Evolutionary conservation across 1,140 invertebrate species (phyloP).

Genomic region (Holotrichia oblita): DNA sequence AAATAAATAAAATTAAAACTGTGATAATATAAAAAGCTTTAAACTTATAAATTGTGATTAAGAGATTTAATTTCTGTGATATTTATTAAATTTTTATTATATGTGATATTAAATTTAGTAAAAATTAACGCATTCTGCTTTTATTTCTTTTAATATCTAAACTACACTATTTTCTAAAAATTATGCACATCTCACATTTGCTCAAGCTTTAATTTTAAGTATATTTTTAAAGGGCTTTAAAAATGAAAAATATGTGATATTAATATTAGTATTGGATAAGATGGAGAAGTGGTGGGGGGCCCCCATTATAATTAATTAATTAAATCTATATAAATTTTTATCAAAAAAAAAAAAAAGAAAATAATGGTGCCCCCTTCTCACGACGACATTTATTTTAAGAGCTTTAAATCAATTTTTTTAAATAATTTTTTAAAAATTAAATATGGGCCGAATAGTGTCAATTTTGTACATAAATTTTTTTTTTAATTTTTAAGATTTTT

Average conservation of each 20-base stretch:
- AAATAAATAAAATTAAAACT: neutral
- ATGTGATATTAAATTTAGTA: conserved; percentile 42
- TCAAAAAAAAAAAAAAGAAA: too few relatives aligned
- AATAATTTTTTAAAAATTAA: neutral
- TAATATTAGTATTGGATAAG: neutral
- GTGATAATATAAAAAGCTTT: neutral
- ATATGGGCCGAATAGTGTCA: conserved; percentile 58
- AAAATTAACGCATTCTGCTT: too few relatives aligned
- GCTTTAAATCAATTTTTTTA: conserved; percentile 43
- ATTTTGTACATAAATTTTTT: conserved; percentile 52
- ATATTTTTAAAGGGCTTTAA: neutral
- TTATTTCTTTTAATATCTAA: too few relatives aligned
- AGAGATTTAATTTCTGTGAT: conserved; percentile 40
- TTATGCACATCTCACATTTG: conserved; percentile 53
- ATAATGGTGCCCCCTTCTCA: too few relatives aligned
- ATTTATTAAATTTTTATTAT: conserved; percentile 36
- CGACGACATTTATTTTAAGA: too few relatives aligned
- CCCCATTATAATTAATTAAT: too few relatives aligned
- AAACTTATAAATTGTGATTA: conserved; percentile 42
- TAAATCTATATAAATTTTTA: too few relatives aligned
- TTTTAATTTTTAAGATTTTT: conserved; percentile 40
- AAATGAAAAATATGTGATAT: conserved; percentile 42
- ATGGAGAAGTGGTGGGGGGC: too few relatives aligned
- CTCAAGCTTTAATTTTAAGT: conserved; percentile 59
- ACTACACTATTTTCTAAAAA: conserved; percentile 26